A percentile compares a stretch with the other conserved stretches of the same genome.
phyloP scores from a whole-genome alignment of 2,888 invertebrate genomes.

The Orchesella flavescens region DNA sequence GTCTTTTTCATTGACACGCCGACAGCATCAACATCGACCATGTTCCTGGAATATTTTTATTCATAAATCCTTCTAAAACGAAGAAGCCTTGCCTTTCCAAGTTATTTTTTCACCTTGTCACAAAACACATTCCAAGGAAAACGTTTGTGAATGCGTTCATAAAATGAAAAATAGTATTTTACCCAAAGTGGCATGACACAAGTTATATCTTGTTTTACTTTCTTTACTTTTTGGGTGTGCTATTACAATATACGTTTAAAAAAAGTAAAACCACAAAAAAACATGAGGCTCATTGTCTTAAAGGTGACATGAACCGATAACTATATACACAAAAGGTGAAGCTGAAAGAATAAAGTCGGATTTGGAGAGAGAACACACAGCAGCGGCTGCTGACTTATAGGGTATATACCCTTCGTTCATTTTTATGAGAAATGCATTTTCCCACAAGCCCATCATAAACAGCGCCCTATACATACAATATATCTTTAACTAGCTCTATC shows the following conservation, averaged over 20 bases:
- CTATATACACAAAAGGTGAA: too few species aligned
- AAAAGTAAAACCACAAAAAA: neutral
- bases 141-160: neutral
- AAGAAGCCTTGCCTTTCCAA: too few species aligned
- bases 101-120: neutral
- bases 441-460: too few species aligned
- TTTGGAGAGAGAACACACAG: too few species aligned
- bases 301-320: neutral
- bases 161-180: neutral
- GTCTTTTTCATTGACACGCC: neutral
- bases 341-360: too few species aligned
- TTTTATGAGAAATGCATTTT: too few species aligned
- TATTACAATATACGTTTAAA: too few species aligned
- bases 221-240: too few species aligned
- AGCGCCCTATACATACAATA: too few species aligned
- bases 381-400: too few species aligned
- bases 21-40: neutral
- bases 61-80: neutral
- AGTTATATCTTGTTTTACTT: neutral
- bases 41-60: neutral
- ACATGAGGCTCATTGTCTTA: neutral
- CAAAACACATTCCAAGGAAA: neutral
- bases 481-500: too few species aligned
- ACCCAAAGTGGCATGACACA: neutral
- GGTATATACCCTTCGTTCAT: too few species aligned